phyloP scores from a whole-genome alignment of 2,888 invertebrate genomes.

The Hydraecia micacea region DNA sequence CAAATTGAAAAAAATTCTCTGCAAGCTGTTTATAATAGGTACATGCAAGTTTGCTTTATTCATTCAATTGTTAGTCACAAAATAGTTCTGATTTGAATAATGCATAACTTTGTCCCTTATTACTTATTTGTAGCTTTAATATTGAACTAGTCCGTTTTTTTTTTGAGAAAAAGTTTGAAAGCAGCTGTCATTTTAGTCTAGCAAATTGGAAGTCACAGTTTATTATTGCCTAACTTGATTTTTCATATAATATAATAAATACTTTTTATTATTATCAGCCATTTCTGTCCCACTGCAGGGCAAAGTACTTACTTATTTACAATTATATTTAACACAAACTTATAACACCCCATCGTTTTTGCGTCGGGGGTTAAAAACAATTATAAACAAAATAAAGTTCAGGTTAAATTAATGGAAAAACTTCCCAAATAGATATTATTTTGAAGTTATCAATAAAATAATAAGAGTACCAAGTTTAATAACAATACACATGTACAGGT shows the following conservation, averaged over 20 bases:
- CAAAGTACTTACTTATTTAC: background rate
- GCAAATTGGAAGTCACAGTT: too few relatives aligned
- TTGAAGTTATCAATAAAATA: conserved; percentile 6
- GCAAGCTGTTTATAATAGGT: conserved; percentile 9
- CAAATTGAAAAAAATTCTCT: background rate
- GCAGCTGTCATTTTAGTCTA: too few relatives aligned
- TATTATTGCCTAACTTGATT: background rate
- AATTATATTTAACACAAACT: background rate
- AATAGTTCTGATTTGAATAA: background rate
- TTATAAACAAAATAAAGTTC: background rate
- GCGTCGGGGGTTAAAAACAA: too few relatives aligned
- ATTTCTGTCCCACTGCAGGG: too few relatives aligned
- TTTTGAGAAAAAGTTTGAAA: too few relatives aligned
- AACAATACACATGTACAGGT: conserved; percentile 22
- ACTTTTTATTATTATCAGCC: too few relatives aligned
- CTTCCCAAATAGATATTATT: background rate
- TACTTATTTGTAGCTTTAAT: background rate
- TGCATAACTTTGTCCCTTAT: background rate
- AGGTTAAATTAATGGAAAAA: background rate
- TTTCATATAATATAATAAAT: background rate
- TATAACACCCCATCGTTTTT: too few relatives aligned
- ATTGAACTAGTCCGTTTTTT: background rate
- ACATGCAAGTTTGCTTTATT: conserved; percentile 20
- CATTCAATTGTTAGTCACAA: conserved; percentile 14
- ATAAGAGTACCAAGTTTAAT: background rate